A percentile compares a stretch with the other conserved stretches of the same genome.
Evolutionary conservation across 2,113 vertebrate species (phyloP).

Genomic region (Oreotrochilus melanogaster): DNA sequence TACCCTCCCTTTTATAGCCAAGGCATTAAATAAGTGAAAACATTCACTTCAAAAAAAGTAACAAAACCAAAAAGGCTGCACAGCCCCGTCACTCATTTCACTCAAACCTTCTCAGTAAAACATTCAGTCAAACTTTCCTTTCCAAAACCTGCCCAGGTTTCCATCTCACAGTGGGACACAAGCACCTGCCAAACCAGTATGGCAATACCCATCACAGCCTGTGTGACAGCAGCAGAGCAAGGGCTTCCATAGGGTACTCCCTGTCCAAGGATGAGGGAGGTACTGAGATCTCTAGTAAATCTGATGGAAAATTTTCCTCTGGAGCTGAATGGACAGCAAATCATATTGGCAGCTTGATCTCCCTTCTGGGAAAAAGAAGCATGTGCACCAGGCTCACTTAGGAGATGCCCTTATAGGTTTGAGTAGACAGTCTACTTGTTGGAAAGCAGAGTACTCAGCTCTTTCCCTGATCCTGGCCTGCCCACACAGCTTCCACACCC

Average conservation of each 20-base stretch:
- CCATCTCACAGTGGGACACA: accelerated
- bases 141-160: background rate
- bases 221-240: background rate
- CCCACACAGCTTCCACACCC: background rate
- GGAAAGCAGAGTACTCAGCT: background rate
- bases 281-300: background rate
- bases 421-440: background rate
- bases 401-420: background rate
- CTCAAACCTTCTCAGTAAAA: background rate
- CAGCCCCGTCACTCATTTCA: background rate
- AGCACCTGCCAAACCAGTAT: background rate
- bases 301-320: accelerated
- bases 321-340: background rate
- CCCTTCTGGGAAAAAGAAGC: background rate
- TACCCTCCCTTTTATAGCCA: background rate
- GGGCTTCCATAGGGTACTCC: background rate
- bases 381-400: accelerated
- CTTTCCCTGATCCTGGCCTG: background rate
- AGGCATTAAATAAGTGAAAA: background rate
- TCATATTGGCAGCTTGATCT: background rate
- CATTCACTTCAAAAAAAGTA: background rate
- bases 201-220: background rate
- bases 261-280: background rate
- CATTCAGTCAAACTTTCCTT: background rate
- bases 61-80: background rate